Conservation (phyloP, 2,888 invertebrate species). For the Morinoia aosen region DNA sequence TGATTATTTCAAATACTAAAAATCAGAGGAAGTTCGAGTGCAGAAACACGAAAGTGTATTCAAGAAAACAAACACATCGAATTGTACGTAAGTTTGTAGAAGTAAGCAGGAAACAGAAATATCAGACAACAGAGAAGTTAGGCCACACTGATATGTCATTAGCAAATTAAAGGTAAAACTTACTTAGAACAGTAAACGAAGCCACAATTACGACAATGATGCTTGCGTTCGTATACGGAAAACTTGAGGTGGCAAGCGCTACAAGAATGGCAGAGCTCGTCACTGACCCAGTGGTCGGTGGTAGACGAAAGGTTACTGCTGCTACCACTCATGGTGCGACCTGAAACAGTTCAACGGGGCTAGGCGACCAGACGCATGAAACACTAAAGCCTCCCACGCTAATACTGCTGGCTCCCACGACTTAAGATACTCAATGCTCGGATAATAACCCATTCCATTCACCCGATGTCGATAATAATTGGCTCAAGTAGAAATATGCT, state of each 20-base stretch:
- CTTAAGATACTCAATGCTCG: not conserved
- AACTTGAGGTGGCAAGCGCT: conserved; percentile 89
- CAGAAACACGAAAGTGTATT: not conserved
- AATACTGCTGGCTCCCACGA: not conserved
- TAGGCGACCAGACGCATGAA: not conserved
- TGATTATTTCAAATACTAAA: not conserved
- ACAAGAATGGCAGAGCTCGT: conserved; percentile 93
- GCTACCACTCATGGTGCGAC: conserved; percentile 37
- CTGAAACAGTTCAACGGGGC: conserved; percentile 2
- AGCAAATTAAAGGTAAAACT: conserved; percentile 68
- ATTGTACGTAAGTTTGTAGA: not conserved
- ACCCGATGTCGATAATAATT: not conserved
- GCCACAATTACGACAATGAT: conserved; percentile 98
- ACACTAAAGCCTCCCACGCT: not conserved
- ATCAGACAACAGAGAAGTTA: not conserved
- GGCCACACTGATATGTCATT: not conserved
- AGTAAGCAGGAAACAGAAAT: not conserved
- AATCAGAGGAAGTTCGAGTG: not conserved
- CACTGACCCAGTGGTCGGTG: conserved; percentile 97
- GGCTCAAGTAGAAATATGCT: not conserved
- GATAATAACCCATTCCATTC: not conserved
- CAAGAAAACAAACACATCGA: not conserved
- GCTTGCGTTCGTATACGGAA: conserved; percentile 92
- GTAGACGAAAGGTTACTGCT: conserved; percentile 72
- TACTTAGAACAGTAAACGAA: conserved; percentile 95